Conservation (phyloP, 2,888 invertebrate species). For the Conus canariensis region DNA sequence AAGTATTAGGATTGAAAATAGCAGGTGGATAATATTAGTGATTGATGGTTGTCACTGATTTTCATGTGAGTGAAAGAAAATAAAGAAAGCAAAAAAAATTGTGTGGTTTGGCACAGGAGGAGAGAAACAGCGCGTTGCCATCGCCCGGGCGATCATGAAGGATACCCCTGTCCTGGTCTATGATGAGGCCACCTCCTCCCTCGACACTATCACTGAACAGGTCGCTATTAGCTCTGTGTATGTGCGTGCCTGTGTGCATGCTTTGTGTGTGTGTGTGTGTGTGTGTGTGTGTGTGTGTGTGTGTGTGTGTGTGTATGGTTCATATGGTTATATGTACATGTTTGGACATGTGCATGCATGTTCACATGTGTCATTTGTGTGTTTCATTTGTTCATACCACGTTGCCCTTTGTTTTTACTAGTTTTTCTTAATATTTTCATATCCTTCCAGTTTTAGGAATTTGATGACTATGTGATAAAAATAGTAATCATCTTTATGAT, state of each 20-base stretch:
- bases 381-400: not conserved
- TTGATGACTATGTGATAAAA: too few species aligned
- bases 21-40: too few species aligned
- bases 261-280: not conserved
- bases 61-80: too few species aligned
- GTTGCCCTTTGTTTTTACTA: too few species aligned
- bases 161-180: constrained; percentile 95
- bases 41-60: too few species aligned
- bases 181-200: constrained; percentile 98
- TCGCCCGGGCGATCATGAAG: constrained; percentile 97
- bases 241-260: not conserved
- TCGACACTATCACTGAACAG: constrained; percentile 98
- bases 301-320: not conserved
- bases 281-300: not conserved
- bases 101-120: constrained; percentile 84
- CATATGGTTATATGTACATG: not conserved
- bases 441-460: too few species aligned
- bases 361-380: not conserved
- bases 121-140: constrained; percentile 98
- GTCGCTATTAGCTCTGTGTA: constrained; percentile 79
- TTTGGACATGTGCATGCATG: not conserved
- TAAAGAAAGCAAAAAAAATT: not conserved
- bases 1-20: too few species aligned
- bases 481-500: too few species aligned
- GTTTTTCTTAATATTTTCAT: too few species aligned